Base-by-base conservation (phyloP, 2,888 invertebrate genomes). In the Andrena minutula region DNA sequence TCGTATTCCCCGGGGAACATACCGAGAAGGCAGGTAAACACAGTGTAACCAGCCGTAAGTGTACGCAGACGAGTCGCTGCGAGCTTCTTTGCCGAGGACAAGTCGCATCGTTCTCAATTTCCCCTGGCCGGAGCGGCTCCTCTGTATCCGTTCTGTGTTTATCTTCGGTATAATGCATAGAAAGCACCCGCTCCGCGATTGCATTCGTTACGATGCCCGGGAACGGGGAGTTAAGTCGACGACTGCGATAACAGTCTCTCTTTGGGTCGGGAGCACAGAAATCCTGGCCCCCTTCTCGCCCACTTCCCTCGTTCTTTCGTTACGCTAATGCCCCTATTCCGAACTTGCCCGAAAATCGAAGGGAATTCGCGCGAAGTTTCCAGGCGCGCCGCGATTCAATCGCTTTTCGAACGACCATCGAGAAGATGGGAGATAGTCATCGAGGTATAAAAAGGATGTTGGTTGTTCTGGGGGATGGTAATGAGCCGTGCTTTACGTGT, bases 61-160 rank as follows among this genome's bases (percentile, higher is more conserved):
- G 69, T 79, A 75, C 68, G 82, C 65, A 58, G 53, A 26, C 63
- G 47, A 41, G 51, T 64, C 16, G 41, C 26, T 7, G 47, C 4
- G 10, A 66, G 30, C 51, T 66, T 56, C 71, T 66, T 66, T 79
- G 35, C 35, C 76, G 26, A 53, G 49, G 63, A 72, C 30, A 5
- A 56, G 49, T 47, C 23, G 58, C 60, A 47, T 66, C 75, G 70
- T 74, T 71, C 82, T 66, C 79, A 61, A 82, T 83, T 75, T 82
- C 66, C 73, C 61, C 70, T 4, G 20, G 41, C 41, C 41, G 16
- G 63, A 16, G 51, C 20, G 4, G 47, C 23, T 8, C 75, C 75
- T 53, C 26, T 23, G 71, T 35, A 64, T 51, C 64, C 41, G 10
- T 8, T 10, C 53, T 26, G 53, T 74, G 63, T 78, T 69, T 56